Base-by-base conservation (phyloP, 2,888 invertebrate species). In the Pantelozetes paolii region DNA sequence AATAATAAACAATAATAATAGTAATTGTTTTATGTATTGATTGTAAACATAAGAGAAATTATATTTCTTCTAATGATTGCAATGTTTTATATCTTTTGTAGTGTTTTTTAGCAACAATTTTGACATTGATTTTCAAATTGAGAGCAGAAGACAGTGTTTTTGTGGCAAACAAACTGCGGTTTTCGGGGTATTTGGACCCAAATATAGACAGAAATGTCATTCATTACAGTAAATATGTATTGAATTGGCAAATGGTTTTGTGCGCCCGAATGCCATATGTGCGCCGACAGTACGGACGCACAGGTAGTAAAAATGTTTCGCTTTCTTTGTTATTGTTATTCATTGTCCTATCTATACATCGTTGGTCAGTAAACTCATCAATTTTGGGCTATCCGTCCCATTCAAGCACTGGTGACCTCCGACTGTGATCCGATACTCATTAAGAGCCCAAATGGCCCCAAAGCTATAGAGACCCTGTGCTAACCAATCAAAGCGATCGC, bases 361-460 rank as follows among this genome's bases (percentile, higher is more conserved):
- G 11, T 15, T 62, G 62, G 62, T 62, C 62, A 36, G 62, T 18
- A n/a, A 32, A 32, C 62, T 32, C 62, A 36, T 62, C 62, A 62
- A 62, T 62, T 36, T 30, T 30, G 2, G 8, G 3, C 59, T 50
- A 26, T 54, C 54, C 54, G 54, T 26, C 28, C 62, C 30, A 62
- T 62, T 18, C 62, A 32, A 32, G 62, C 28, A 8, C 62, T 54
- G 59, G 18, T 36, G 62, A 62, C 62, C 62, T 15, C 62, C 30
- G 11, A 26, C 30, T 30, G 62, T 18, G 62, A 32, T 62, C 9
- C 26, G 32, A 5, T 62, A 15, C 62, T 62, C n/a, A 30, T 30
- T 18, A 28, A 5, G 5, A 9, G 9, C 23, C 28, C 20, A 20
- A 54, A 54, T 32, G 62, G 30, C 36, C 30, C 26, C 54, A 45